Conservation (phyloP, 1,140 invertebrate species). For the Gryllus bimaculatus region DNA sequence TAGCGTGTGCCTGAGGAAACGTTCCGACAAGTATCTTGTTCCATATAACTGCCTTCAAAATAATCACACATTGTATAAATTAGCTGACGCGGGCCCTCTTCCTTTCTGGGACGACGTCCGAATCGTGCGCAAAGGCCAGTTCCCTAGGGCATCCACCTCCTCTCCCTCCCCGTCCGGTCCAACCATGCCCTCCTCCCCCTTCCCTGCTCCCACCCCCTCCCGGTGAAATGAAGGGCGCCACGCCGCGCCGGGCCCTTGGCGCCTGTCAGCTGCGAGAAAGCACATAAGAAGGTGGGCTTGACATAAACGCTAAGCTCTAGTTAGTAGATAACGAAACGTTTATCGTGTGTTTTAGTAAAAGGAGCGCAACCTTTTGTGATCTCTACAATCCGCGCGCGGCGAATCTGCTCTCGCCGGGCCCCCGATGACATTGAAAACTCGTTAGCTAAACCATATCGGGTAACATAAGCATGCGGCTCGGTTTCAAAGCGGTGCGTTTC, state of each 20-base stretch:
- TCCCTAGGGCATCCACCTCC: too few species aligned
- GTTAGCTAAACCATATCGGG: background rate
- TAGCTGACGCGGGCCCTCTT: background rate
- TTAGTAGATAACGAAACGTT: background rate
- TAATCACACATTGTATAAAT: conserved; percentile 6
- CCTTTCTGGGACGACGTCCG: too few species aligned
- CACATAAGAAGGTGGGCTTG: background rate
- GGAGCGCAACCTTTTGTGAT: background rate
- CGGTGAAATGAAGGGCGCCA: too few species aligned
- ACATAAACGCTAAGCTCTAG: background rate
- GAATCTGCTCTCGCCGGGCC: too few species aligned
- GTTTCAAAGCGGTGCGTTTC: background rate
- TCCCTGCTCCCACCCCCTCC: too few species aligned
- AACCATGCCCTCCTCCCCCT: too few species aligned
- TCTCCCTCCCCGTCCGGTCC: too few species aligned
- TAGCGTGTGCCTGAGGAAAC: background rate
- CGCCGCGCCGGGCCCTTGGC: too few species aligned
- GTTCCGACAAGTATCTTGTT: background rate
- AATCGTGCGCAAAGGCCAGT: too few species aligned
- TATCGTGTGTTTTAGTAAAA: background rate
- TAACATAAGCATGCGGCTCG: background rate
- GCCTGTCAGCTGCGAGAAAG: background rate
- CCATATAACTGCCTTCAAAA: background rate
- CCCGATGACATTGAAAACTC: background rate
- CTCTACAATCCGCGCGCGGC: background rate